A percentile compares a stretch with the other conserved stretches of the same genome.
These are phyloP conservation scores for Callyntrura guangdongensis DNA, from an alignment of 2,888 invertebrate species.

Conservation along the genomic window DNA sequence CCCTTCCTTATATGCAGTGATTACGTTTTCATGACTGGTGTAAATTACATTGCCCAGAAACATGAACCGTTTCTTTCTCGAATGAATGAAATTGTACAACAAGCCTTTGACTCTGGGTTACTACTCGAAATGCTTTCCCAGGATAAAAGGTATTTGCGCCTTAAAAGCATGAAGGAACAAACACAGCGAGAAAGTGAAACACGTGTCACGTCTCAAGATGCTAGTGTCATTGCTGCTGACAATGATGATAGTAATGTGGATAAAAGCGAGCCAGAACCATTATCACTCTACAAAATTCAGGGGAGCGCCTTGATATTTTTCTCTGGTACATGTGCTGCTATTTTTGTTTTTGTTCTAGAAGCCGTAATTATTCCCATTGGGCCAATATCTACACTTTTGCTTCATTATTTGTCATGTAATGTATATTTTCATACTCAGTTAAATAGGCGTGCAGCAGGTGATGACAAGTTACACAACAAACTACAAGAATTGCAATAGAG, in stretches of 20 bases:
- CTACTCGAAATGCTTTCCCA: constrained; percentile 3
- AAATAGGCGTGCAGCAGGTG: no score
- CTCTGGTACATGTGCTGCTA: constrained; percentile 16
- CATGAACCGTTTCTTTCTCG: constrained; percentile 26
- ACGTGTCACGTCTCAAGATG: no score
- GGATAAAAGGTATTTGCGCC: constrained; percentile 38
- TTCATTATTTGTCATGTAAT: no score
- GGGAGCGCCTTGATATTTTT: constrained; percentile 23
- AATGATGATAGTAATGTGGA: not conserved
- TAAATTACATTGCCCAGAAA: constrained; percentile 26
- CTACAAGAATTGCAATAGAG: no score
- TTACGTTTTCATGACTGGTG: not conserved
- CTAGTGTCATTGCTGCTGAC: not conserved
- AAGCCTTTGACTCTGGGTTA: constrained; percentile 35
- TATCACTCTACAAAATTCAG: constrained; percentile 34
- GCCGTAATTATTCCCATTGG: constrained; percentile 9
- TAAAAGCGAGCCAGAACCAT: constrained; percentile 6
- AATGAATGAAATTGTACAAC: not conserved
- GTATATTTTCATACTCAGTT: no score
- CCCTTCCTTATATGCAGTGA: not conserved
- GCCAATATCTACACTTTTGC: not conserved
- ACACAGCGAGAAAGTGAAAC: not conserved
- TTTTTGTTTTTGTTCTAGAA: constrained; percentile 28
- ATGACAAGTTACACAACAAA: no score
- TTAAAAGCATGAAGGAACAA: not conserved